Conservation (phyloP, 2,113 vertebrate genomes). For the Gambusia affinis region DNA sequence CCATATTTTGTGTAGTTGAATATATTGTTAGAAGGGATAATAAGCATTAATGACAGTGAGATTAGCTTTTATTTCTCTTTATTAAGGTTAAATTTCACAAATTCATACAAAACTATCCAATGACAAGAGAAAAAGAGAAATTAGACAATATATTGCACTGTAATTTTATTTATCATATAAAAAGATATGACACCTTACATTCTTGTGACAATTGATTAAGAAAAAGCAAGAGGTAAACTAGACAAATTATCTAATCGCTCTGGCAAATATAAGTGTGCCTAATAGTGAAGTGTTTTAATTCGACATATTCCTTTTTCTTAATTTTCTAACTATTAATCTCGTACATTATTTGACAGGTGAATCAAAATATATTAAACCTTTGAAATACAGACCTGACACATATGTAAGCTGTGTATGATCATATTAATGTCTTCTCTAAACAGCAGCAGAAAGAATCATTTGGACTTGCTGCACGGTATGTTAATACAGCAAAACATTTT, state of each 20-base stretch:
- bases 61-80: constrained; percentile 4
- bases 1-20: background rate
- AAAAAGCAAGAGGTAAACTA: background rate
- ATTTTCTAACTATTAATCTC: background rate
- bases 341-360: background rate
- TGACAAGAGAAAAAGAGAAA: background rate
- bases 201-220: background rate
- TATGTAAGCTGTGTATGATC: background rate
- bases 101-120: background rate
- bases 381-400: background rate
- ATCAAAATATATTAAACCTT: background rate
- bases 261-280: background rate
- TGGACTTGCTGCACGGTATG: constrained; percentile 3
- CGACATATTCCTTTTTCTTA: background rate
- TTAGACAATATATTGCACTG: background rate
- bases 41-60: background rate
- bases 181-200: background rate
- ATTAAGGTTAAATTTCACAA: background rate
- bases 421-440: background rate
- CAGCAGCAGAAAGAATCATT: background rate
- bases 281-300: background rate
- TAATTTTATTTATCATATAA: background rate
- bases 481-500: constrained; percentile 20
- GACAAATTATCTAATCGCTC: background rate
- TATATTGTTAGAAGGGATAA: background rate